Base-by-base conservation (phyloP, 2,888 invertebrate species). In the Parnassius mnemosyne region DNA sequence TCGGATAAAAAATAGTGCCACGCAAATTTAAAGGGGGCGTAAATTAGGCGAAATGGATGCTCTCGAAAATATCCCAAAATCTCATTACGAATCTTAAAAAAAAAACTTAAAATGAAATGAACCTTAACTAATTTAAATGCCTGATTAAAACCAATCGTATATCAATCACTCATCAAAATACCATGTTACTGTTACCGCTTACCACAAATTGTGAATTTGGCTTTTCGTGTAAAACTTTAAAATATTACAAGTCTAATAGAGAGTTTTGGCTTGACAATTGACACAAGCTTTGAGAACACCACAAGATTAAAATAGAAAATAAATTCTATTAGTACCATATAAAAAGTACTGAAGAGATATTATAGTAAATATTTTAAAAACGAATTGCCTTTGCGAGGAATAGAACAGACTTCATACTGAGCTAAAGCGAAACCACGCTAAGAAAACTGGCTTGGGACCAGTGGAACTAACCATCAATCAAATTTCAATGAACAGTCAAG, bases 321-420 rank as follows among this genome's bases (percentile, higher is more conserved):
- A 74, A n/a, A 74, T 72, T 74, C 71, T 72, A 72, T 75, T 70
- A 78, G 73, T 71, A 76, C 51, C 65, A 65, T 71, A 80, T 16
- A 78, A 75, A 74, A 75, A 73, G 74, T 77, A 79, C 73, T 74
- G 72, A 74, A 72, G 75, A 79, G 72, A 75, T 70, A 66, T 71
- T 71, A 69, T 71, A 81, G 82, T 85, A 83, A 82, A 85, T 81
- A 85, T 74, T 34, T 34, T 34, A 34, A 49, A 49, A 85, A 81
- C 81, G 84, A 81, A 75, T 76, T 75, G 78, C 75, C 75, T 73
- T 71, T 81, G 85, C 84, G 83, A 87, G 84, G 83, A 81, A 66
- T 70, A 61, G 56, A 64, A 64, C 62, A 59, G 52, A 67, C 63
- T 60, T 55, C 53, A 60, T 60, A 61, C 60, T 61, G 66, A 57